Evolutionary conservation across 2,888 invertebrate genomes (phyloP), one percentile per base, ranked within the genome.

Genomic region (Abrostola triplasia): DNA sequence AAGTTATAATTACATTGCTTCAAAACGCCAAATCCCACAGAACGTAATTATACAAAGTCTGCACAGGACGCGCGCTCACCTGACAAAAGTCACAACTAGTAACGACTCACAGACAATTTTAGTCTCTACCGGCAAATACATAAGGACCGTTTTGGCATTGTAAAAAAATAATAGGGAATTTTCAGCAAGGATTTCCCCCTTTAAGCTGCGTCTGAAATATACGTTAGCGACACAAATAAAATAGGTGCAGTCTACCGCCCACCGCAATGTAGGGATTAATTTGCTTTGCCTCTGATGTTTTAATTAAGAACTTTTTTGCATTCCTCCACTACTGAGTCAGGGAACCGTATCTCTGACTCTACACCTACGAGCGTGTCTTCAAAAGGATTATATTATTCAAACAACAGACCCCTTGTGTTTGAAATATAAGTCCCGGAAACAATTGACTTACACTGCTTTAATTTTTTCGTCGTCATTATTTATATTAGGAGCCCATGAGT

Each of bases 401-500:
- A 63, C 41, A 47, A 52, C 58, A 68, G 64, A 2, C 40, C 56
- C 69, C 71, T 49, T 75, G 68, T 76, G 70, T 77, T 71, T 71
- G 68, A 70, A 76, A 49, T 58, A 60, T 67, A 76, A 83, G 68
- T 67, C 68, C 85, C 88, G 87, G 88, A 89, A 88, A 90, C 85
- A 88, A 88, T 87, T 84, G 82, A 81, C 85, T 88, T 84, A 87
- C 86, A 70, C 67, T 75, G 87, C 85, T 84, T 81, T 77, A 84
- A 80, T 88, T 91, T 87, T 90, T 87, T 84, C 83, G 73, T 81
- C 84, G 81, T 88, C 87, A 90, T 90, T 92, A 89, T 94, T 93
- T 93, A 92, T 84, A 84, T 84, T 86, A 88, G 76, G 71, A 67
- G 72, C 81, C 86, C 93, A 92, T 88, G 91, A 93, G 93, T 91